Percentiles rank a stretch among this genome's conserved stretches.
Conservation (phyloP, 2,888 invertebrate species). For the Byasa hedistus region DNA sequence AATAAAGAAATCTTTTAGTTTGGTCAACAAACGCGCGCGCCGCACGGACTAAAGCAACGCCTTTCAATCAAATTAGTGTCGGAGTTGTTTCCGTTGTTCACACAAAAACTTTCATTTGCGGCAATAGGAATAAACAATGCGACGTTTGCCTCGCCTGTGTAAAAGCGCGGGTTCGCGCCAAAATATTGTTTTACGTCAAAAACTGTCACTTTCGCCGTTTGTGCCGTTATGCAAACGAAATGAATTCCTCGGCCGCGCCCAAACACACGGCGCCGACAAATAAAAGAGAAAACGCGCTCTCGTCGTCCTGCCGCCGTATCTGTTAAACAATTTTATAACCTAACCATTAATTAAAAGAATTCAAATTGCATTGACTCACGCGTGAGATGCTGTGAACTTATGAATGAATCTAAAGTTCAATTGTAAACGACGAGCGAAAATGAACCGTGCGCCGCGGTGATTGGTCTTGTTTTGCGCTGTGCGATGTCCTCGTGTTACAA, state of each 20-base stretch:
- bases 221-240: slow-evolving; percentile 42
- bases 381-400: slow-evolving; percentile 34
- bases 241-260: slow-evolving; percentile 41
- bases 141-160: neutral
- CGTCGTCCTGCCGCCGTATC: slow-evolving; percentile 43
- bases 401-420: slow-evolving; percentile 30
- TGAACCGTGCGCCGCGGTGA: slow-evolving; percentile 22
- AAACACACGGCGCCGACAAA: slow-evolving; percentile 37
- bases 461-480: no score
- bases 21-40: no score
- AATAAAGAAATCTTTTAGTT: no score
- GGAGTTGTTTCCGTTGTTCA: neutral
- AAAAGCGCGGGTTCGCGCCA: slow-evolving; percentile 22
- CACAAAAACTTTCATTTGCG: slow-evolving; percentile 21
- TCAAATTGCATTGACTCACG: slow-evolving; percentile 31
- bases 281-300: slow-evolving; percentile 47
- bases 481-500: neutral
- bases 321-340: slow-evolving; percentile 32
- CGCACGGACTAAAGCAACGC: no score
- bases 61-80: no score
- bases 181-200: slow-evolving; percentile 26
- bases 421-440: slow-evolving; percentile 1
- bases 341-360: slow-evolving; percentile 31
- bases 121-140: slow-evolving; percentile 6
- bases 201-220: slow-evolving; percentile 33